Conservation (phyloP, 2,113 vertebrate species). For the Saguinus imperator region DNA sequence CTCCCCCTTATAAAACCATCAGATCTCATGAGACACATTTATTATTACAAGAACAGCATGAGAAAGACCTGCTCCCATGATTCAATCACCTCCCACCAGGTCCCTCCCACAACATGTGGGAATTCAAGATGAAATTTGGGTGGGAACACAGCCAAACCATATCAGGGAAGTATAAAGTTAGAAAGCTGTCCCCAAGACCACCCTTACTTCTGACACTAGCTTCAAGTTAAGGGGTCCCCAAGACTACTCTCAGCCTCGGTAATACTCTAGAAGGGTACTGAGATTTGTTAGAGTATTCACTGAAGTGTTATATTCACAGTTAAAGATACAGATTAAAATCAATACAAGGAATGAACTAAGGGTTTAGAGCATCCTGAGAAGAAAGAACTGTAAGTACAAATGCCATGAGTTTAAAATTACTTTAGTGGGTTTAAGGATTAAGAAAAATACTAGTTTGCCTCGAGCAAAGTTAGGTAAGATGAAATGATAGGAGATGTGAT, state of each 20-base stretch:
- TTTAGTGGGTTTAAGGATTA: neutral
- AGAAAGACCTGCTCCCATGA: too few relatives aligned
- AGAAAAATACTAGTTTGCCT: neutral
- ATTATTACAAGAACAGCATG: too few relatives aligned
- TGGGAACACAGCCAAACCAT: too few relatives aligned
- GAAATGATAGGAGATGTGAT: neutral
- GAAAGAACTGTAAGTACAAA: neutral
- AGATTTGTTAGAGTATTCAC: neutral
- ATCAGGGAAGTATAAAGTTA: neutral
- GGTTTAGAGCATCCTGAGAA: neutral
- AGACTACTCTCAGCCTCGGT: neutral
- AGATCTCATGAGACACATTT: too few relatives aligned
- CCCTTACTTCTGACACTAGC: neutral
- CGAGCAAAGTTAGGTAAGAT: neutral
- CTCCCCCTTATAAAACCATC: too few relatives aligned
- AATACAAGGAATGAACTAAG: neutral
- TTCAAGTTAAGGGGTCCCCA: neutral
- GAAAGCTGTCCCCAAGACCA: neutral
- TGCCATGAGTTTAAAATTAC: neutral
- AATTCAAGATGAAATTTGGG: too few relatives aligned
- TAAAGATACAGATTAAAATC: neutral
- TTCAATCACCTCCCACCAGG: too few relatives aligned
- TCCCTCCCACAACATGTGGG: too few relatives aligned
- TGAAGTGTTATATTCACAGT: too few relatives aligned
- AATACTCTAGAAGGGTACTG: neutral